A percentile compares a stretch with the other conserved stretches of the same genome.
These are phyloP conservation scores for Camptogramma bilineatum DNA, from an alignment of 2,888 invertebrate species.

Conservation along the genomic window DNA sequence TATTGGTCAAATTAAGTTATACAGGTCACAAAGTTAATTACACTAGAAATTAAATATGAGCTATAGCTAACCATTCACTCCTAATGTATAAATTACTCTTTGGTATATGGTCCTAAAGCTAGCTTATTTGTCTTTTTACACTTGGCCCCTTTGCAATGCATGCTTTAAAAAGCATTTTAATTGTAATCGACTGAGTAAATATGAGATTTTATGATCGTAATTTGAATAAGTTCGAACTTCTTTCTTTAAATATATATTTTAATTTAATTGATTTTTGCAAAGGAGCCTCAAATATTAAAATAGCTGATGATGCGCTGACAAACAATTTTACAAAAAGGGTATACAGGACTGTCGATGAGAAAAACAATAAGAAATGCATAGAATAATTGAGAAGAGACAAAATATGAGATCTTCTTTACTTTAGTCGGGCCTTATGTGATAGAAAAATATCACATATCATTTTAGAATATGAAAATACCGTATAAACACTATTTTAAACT, in stretches of 20 bases:
- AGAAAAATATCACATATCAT: conserved; percentile 75
- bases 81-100: conserved; percentile 83
- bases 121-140: conserved; percentile 77
- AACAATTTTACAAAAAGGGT: conserved; percentile 12
- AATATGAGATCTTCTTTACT: conserved; percentile 52
- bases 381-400: conserved; percentile 40
- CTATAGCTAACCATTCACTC: conserved; percentile 70
- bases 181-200: not conserved
- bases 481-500: conserved; percentile 57
- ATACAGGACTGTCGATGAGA: conserved; percentile 22
- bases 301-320: conserved; percentile 16
- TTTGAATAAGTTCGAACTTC: not conserved
- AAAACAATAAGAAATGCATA: conserved; percentile 24
- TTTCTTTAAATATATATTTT: not conserved
- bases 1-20: conserved; percentile 46
- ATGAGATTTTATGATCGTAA: conserved; percentile 3
- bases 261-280: conserved; percentile 25
- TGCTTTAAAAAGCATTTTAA: conserved; percentile 16
- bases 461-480: conserved; percentile 81
- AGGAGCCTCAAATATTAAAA: conserved; percentile 27
- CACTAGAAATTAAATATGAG: conserved; percentile 78
- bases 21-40: conserved; percentile 70
- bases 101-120: conserved; percentile 83
- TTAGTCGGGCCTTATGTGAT: conserved; percentile 62
- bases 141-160: conserved; percentile 67